phyloP scores from a whole-genome alignment of 2,888 invertebrate species.

The Pollenia amentaria region DNA sequence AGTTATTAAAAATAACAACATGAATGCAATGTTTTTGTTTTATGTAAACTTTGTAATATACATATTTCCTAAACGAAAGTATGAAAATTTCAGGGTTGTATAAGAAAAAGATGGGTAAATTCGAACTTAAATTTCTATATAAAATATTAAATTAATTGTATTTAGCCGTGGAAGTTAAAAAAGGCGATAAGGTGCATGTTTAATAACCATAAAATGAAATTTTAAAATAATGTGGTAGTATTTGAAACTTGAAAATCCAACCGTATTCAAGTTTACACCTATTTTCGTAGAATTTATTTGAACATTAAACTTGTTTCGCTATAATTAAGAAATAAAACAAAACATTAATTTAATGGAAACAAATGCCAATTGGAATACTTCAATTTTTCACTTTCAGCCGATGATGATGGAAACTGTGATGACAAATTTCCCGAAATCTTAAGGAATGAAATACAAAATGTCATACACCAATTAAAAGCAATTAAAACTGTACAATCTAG shows the following conservation, averaged over 20 bases:
- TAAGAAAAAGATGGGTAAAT: background rate
- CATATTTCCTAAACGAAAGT: background rate
- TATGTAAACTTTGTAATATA: constrained; percentile 19
- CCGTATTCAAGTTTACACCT: constrained; percentile 25
- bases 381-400: constrained; percentile 83
- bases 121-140: background rate
- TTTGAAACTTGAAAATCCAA: constrained; percentile 8
- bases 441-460: constrained; percentile 76
- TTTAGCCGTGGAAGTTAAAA: background rate
- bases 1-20: constrained; percentile 34
- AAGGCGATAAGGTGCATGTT: constrained; percentile 36
- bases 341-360: constrained; percentile 77
- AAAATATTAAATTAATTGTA: background rate
- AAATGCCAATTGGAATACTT: constrained; percentile 84
- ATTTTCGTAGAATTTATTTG: constrained; percentile 52
- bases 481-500: constrained; percentile 81
- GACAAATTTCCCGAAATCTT: constrained; percentile 72
- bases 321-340: constrained; percentile 54
- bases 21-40: constrained; percentile 54
- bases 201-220: constrained; percentile 13
- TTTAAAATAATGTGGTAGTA: constrained; percentile 4
- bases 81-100: background rate
- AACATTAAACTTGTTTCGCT: constrained; percentile 52
- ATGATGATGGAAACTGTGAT: constrained; percentile 61
- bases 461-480: constrained; percentile 76